Base-by-base conservation (phyloP, 2,888 invertebrate genomes). In the Parnassius orleans region DNA sequence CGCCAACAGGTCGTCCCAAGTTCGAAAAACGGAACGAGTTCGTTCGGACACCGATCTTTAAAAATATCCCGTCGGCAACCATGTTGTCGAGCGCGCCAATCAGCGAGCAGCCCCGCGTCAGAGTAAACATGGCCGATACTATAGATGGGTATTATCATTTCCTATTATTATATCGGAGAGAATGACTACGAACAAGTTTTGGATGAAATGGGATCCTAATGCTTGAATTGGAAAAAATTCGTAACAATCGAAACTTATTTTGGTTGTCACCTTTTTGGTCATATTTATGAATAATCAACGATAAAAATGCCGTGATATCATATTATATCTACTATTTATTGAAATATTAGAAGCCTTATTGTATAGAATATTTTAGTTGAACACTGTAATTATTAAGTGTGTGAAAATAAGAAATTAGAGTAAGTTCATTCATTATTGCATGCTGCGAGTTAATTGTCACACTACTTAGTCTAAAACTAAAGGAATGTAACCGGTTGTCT, bases 11-110 rank as follows among this genome's bases (percentile, higher is more conserved):
- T 68, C 69, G 68, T 68, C 66, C 65, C 60, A 67, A 62, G 65
- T 69, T 67, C 65, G 61, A 68, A 71, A 72, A 70, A 66, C 65
- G 63, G 57, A 69, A 70, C 71, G 67, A 66, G 71, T 71, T 69
- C 67, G 66, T 66, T 68, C 65, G 65, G 68, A 66, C 71, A 68
- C 64, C 67, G 71, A 66, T 69, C 74, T 72, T 72, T 73, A 74
- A 75, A 74, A 75, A 75, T 74, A 74, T 67, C 56, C 65, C 59
- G 68, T 52, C 76, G 80, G 80, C 84, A 77, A 84, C 90, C 91
- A 91, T 91, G 76, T 90, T 90, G 80, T 68, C 65, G 68, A 63
- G 68, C 67, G 69, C 72, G 72, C 91, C 90, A 91, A 91, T 90
- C 81, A 83, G 76, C 75, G 69, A 71, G 71, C 80, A n/a, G 76